phyloP scores from a whole-genome alignment of 2,113 vertebrate genomes.

The Stegostoma tigrinum region DNA sequence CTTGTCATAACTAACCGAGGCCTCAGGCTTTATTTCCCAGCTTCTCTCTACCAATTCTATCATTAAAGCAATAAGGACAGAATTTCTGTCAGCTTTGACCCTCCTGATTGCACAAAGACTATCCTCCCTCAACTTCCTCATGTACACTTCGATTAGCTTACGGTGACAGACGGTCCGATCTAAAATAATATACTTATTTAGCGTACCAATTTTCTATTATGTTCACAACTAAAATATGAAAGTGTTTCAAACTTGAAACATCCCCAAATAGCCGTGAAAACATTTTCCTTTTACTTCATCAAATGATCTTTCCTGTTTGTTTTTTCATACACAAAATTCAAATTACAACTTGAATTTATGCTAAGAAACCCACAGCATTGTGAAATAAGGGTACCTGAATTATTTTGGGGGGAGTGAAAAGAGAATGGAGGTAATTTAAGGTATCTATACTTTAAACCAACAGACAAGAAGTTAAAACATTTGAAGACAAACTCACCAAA shows the following conservation, averaged over 20 bases:
- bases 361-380: neutral
- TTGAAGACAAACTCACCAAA: neutral
- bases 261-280: neutral
- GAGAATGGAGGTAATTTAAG: neutral
- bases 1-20: neutral
- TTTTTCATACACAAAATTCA: neutral
- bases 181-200: neutral
- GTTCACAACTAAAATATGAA: neutral
- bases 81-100: neutral
- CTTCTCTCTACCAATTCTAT: no score
- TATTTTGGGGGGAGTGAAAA: neutral
- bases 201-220: neutral
- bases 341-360: neutral
- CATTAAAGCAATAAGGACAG: neutral
- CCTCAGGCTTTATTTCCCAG: neutral
- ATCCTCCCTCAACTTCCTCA: neutral
- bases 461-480: neutral
- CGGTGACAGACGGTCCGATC: neutral
- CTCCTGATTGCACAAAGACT: neutral
- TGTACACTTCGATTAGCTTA: neutral
- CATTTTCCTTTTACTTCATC: neutral
- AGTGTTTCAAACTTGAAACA: neutral
- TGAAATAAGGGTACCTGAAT: neutral
- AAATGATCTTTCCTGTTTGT: neutral
- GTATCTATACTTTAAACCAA: neutral